These are phyloP conservation scores for Gouania willdenowi DNA, from an alignment of 2,797 vertebrate genomes.

Conservation along the genomic window DNA sequence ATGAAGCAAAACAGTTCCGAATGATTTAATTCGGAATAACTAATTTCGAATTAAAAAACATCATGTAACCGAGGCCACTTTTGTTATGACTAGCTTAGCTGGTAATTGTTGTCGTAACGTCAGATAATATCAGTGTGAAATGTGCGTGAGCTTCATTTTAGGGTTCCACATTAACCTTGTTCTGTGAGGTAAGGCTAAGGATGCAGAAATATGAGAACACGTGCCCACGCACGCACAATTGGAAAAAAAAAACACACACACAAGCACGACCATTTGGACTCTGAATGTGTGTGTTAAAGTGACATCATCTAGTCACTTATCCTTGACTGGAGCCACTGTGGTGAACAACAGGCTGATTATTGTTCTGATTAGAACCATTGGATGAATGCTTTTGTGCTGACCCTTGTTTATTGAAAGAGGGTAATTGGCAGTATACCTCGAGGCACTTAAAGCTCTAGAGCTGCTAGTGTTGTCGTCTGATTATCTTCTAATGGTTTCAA, in stretches of 20 bases:
- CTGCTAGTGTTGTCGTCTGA: conserved; percentile 52
- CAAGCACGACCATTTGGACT: background rate
- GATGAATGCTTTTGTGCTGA: conserved; percentile 13
- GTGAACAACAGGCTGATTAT: background rate
- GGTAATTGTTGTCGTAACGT: too few species aligned
- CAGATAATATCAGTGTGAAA: too few species aligned
- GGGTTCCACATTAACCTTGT: too few species aligned
- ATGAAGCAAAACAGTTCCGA: too few species aligned
- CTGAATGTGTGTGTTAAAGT: conserved; percentile 9
- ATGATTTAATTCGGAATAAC: too few species aligned
- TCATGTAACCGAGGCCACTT: too few species aligned
- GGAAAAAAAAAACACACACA: background rate
- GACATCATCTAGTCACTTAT: background rate
- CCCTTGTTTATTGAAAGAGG: conserved; percentile 48
- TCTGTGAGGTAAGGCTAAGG: conserved; percentile 2
- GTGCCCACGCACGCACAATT: too few species aligned
- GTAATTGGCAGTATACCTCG: conserved; percentile 56
- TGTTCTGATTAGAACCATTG: background rate
- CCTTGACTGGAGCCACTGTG: conserved; percentile 1
- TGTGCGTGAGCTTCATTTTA: too few species aligned
- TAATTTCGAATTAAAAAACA: too few species aligned
- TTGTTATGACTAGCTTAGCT: too few species aligned
- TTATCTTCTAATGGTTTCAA: conserved; percentile 65
- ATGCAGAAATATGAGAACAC: background rate
- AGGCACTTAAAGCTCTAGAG: conserved; percentile 46